Evolutionary conservation across 2,113 vertebrate species (phyloP).

Genomic region (Tychaedon coryphoeus): DNA sequence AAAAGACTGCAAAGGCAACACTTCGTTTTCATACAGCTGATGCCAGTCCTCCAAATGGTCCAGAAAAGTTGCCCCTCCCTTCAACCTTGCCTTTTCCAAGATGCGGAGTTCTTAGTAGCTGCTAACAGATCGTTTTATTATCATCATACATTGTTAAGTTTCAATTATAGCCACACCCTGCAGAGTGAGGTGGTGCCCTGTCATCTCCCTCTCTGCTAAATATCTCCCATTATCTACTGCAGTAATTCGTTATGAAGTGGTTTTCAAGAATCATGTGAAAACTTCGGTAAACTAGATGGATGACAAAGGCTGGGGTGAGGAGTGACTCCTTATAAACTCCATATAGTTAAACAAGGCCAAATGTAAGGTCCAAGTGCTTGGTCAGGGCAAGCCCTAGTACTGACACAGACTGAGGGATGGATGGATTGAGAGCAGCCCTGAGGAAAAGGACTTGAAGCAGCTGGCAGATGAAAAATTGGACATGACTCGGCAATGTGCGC

Average conservation of each 20-base stretch:
- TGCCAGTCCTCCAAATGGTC: background rate
- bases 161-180: background rate
- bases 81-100: background rate
- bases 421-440: background rate
- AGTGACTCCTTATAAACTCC: background rate
- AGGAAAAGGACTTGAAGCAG: background rate
- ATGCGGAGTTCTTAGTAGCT: background rate
- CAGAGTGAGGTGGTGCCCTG: background rate
- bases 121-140: background rate
- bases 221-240: background rate
- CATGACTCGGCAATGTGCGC: fast-evolving
- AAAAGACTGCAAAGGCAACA: background rate
- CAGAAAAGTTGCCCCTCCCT: background rate
- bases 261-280: background rate
- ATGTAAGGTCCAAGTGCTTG: background rate
- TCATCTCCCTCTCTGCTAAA: background rate
- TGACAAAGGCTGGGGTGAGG: background rate
- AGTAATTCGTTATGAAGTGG: background rate
- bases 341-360: background rate
- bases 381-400: background rate
- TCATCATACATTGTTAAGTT: background rate
- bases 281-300: background rate
- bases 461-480: background rate
- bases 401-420: background rate
- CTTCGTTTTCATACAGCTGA: background rate